phyloP scores from a whole-genome alignment of 2,113 vertebrate species.

The Tenebrosternarchus preto region DNA sequence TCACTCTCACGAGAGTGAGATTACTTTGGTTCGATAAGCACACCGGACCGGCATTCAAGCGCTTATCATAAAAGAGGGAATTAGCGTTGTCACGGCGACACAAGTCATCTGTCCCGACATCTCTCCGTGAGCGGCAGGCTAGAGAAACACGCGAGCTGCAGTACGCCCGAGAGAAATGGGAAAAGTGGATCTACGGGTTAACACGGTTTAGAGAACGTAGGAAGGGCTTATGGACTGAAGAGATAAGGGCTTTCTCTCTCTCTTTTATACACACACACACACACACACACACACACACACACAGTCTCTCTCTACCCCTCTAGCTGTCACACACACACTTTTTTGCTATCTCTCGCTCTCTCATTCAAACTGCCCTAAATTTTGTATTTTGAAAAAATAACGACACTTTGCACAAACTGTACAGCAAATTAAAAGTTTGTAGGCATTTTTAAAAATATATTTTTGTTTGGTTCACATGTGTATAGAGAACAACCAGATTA shows the following conservation, averaged over 20 bases:
- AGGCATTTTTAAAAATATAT: background rate
- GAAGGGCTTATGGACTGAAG: background rate
- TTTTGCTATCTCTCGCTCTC: no score
- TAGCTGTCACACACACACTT: no score
- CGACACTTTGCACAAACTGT: background rate
- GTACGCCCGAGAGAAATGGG: background rate
- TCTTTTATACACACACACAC: background rate
- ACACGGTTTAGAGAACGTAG: background rate
- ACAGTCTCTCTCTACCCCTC: no score
- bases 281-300: no score
- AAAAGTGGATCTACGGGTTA: constrained; percentile 2
- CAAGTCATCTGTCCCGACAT: constrained; percentile 68
- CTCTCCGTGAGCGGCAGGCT: constrained; percentile 44
- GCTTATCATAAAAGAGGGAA: constrained; percentile 66
- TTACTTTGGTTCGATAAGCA: constrained; percentile 66
- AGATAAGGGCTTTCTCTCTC: constrained; percentile 6
- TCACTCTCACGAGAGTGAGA: constrained; percentile 52
- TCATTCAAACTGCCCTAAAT: background rate
- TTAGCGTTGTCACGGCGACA: constrained; percentile 61
- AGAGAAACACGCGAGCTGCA: background rate
- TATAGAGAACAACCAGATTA: background rate
- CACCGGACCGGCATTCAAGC: constrained; percentile 65
- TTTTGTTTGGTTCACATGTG: background rate
- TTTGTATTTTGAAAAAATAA: background rate
- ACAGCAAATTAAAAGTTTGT: no score